These are phyloP conservation scores for Listronotus bonariensis DNA, from an alignment of 1,140 invertebrate species.

Conservation along the genomic window DNA sequence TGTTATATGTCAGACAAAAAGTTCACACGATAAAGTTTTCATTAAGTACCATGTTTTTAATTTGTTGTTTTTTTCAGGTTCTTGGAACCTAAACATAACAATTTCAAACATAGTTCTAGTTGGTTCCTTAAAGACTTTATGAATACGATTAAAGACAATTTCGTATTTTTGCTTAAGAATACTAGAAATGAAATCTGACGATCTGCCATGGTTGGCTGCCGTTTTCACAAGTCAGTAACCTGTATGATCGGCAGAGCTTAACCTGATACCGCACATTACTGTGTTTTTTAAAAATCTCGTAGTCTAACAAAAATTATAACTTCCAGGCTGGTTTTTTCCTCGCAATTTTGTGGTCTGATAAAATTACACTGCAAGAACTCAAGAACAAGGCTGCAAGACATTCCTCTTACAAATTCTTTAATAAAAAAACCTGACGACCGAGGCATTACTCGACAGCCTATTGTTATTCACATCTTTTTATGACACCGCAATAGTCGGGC, in stretches of 20 bases:
- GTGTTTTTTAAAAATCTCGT: slow-evolving; percentile 27
- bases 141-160: slow-evolving; percentile 23
- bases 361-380: slow-evolving; percentile 7
- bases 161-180: slow-evolving; percentile 38
- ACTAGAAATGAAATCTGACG: slow-evolving; percentile 25
- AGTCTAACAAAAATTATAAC: slow-evolving; percentile 15
- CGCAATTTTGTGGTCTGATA: slow-evolving; percentile 17
- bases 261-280: slow-evolving; percentile 39
- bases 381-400: neutral
- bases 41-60: slow-evolving; percentile 10
- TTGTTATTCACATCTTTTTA: too few species aligned
- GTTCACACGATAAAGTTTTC: slow-evolving; percentile 18
- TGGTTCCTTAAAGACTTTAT: slow-evolving; percentile 2
- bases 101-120: slow-evolving; percentile 7
- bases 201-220: slow-evolving; percentile 35
- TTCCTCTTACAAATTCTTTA: neutral
- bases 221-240: slow-evolving; percentile 39
- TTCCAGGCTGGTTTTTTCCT: slow-evolving; percentile 11
- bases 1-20: neutral
- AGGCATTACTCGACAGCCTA: too few species aligned
- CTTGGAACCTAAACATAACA: slow-evolving; percentile 18
- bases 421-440: too few species aligned
- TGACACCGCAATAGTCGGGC: neutral
- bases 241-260: slow-evolving; percentile 39
- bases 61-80: slow-evolving; percentile 5